These are phyloP conservation scores for Selenia dentaria DNA, from an alignment of 2,888 invertebrate species.

Conservation along the genomic window DNA sequence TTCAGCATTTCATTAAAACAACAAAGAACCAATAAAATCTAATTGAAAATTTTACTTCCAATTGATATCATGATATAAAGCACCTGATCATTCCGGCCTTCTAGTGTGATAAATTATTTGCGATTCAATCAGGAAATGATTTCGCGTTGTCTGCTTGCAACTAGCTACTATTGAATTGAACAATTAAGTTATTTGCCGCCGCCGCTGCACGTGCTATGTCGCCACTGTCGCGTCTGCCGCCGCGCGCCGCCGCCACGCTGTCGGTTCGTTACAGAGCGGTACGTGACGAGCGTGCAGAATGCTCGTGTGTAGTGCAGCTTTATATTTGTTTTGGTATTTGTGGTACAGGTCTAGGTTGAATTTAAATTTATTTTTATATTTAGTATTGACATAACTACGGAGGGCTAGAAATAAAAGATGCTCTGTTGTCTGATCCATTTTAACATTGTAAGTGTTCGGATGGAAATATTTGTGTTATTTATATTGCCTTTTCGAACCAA, in stretches of 20 bases:
- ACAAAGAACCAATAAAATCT: slow-evolving; percentile 12
- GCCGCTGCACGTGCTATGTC: slow-evolving; percentile 42
- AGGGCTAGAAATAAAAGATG: too few relatives aligned
- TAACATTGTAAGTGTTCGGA: too few relatives aligned
- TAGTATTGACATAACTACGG: too few relatives aligned
- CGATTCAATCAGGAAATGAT: slow-evolving; percentile 23
- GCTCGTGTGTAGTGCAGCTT: slow-evolving; percentile 31
- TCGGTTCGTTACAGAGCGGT: slow-evolving; percentile 52
- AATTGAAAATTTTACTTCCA: slow-evolving; percentile 19
- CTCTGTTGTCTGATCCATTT: too few relatives aligned
- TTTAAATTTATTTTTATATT: neutral
- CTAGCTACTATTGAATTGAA: slow-evolving; percentile 7
- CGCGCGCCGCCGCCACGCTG: slow-evolving; percentile 39
- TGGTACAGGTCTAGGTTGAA: neutral
- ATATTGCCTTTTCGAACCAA: too few relatives aligned
- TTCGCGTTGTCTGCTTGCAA: slow-evolving; percentile 17
- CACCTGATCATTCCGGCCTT: slow-evolving; percentile 19
- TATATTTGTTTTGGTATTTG: slow-evolving; percentile 23
- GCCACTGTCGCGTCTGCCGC: slow-evolving; percentile 44
- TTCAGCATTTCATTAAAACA: neutral
- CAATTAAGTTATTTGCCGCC: slow-evolving; percentile 26
- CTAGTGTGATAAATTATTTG: slow-evolving; percentile 25
- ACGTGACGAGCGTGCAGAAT: slow-evolving; percentile 51
- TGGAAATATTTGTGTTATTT: too few relatives aligned
- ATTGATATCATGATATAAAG: slow-evolving; percentile 20